Conservation (phyloP, 2,113 vertebrate species). For the Marmota monax region DNA sequence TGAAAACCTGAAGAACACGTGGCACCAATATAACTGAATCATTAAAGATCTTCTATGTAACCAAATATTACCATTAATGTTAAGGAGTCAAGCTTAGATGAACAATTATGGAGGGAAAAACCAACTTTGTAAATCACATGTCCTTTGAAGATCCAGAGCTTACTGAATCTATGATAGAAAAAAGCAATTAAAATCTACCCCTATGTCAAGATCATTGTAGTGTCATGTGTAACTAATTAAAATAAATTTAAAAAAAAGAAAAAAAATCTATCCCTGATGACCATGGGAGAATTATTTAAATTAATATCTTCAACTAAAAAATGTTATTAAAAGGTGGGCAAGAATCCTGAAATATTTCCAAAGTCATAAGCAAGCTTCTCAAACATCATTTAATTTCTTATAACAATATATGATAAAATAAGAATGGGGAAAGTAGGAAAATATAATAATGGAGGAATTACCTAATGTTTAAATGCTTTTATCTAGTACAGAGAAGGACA, state of each 20-base stretch:
- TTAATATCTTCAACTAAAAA: conserved; percentile 20
- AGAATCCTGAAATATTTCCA: conserved; percentile 32
- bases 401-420: conserved; percentile 45
- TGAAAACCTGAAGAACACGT: not conserved
- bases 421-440: not conserved
- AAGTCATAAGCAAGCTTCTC: conserved; percentile 26
- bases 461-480: conserved; percentile 14
- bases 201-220: too few species aligned
- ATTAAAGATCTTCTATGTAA: conserved; percentile 25
- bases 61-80: not conserved
- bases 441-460: conserved; percentile 44
- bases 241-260: too few species aligned
- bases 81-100: not conserved
- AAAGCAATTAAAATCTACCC: conserved; percentile 12
- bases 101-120: not conserved
- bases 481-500: not conserved
- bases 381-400: conserved; percentile 55
- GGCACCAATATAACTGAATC: not conserved
- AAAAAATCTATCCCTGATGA: conserved; percentile 11
- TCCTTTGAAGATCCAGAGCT: not conserved
- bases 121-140: not conserved
- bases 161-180: not conserved
- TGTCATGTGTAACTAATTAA: too few species aligned
- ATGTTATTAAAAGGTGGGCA: conserved; percentile 31
- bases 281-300: conserved; percentile 1